A percentile compares a stretch with the other conserved stretches of the same genome.
phyloP scores from a whole-genome alignment of 2,888 invertebrate genomes.

The Apotomis betuletana region DNA sequence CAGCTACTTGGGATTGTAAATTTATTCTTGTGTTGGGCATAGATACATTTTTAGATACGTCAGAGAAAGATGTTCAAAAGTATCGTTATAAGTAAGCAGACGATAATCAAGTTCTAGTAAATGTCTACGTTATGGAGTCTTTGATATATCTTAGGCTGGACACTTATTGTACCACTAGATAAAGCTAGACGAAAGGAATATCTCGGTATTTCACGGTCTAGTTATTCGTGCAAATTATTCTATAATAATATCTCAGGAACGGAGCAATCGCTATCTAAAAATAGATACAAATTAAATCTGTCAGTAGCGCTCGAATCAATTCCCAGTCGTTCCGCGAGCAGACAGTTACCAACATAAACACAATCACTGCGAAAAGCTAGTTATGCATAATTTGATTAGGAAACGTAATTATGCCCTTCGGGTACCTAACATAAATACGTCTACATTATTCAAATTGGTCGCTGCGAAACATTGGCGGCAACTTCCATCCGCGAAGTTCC shows the following conservation, averaged over 20 bases:
- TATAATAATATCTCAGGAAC: background rate
- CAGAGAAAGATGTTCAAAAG: too few relatives aligned
- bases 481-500: conserved; percentile 40
- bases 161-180: too few relatives aligned
- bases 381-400: conserved; percentile 42
- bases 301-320: conserved; percentile 20
- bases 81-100: too few relatives aligned
- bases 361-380: conserved; percentile 39
- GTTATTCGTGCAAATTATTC: background rate
- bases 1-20: too few relatives aligned
- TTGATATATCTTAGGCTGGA: too few relatives aligned
- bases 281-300: conserved; percentile 12
- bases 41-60: too few relatives aligned
- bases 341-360: conserved; percentile 34
- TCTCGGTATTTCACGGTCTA: background rate
- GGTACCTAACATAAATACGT: conserved; percentile 42
- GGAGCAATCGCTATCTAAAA: background rate
- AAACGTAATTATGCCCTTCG: conserved; percentile 42
- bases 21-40: too few relatives aligned
- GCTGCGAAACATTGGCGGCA: conserved; percentile 40
- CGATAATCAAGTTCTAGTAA: too few relatives aligned
- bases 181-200: background rate
- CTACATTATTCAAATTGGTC: conserved; percentile 41
- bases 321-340: conserved; percentile 16
- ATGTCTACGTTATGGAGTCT: too few relatives aligned